phyloP scores from a whole-genome alignment of 2,113 vertebrate species.

The Corydoras sp. region DNA sequence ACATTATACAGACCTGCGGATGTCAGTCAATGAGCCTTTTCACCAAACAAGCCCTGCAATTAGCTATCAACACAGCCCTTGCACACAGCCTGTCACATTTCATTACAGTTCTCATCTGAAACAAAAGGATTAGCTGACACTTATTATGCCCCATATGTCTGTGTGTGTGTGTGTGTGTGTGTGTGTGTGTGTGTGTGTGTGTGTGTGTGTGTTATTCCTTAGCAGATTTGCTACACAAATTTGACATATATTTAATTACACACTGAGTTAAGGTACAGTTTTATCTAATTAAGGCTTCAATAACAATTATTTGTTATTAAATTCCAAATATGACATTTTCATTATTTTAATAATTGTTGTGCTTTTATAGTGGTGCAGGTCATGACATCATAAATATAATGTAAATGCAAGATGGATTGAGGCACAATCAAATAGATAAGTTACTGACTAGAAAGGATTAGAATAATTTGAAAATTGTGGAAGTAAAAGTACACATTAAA shows the following conservation, averaged over 20 bases:
- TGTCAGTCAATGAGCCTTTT: conserved; percentile 47
- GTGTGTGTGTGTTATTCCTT: conserved; percentile 3
- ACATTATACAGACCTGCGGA: conserved; percentile 42
- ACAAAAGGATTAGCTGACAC: conserved; percentile 45
- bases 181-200: background rate
- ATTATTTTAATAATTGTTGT: too few relatives aligned
- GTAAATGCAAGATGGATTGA: too few relatives aligned
- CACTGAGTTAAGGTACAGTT: too few relatives aligned
- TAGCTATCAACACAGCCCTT: conserved; percentile 39
- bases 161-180: conserved; percentile 15
- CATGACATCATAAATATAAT: too few relatives aligned
- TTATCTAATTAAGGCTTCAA: too few relatives aligned
- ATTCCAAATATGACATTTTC: too few relatives aligned
- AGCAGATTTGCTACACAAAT: background rate
- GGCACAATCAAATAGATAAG: too few relatives aligned
- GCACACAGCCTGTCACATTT: conserved; percentile 39
- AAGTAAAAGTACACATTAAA: too few relatives aligned
- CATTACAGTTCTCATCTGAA: conserved; percentile 38
- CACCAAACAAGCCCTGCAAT: conserved; percentile 44
- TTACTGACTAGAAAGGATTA: too few relatives aligned
- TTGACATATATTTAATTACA: background rate
- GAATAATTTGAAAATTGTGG: too few relatives aligned
- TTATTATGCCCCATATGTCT: conserved; percentile 17
- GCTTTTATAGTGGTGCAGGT: too few relatives aligned
- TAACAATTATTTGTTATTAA: too few relatives aligned